These are phyloP conservation scores for Ceuthmochares aereus DNA, from an alignment of 2,113 vertebrate species.

Conservation along the genomic window DNA sequence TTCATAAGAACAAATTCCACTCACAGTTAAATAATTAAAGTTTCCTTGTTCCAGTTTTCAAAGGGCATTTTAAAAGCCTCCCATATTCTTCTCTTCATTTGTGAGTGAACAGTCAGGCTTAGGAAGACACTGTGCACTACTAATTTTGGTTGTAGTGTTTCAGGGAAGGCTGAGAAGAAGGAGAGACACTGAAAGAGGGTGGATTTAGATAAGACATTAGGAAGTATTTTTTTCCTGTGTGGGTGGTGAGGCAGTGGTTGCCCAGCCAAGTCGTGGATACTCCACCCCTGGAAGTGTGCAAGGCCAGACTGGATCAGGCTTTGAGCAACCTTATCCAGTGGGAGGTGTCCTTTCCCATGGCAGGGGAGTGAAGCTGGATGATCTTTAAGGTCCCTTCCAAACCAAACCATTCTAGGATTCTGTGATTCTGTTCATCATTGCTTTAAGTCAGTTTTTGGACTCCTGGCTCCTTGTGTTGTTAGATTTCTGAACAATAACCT, in stretches of 20 bases:
- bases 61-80: neutral
- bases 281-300: too few relatives aligned
- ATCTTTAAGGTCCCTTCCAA: too few relatives aligned
- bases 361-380: too few relatives aligned
- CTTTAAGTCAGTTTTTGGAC: neutral
- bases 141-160: neutral
- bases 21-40: neutral
- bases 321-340: too few relatives aligned
- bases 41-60: neutral
- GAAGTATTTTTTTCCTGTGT: too few relatives aligned
- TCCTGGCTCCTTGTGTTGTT: neutral
- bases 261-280: too few relatives aligned
- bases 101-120: neutral
- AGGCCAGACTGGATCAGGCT: too few relatives aligned
- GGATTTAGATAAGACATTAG: too few relatives aligned
- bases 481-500: neutral
- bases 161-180: neutral
- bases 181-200: neutral
- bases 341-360: too few relatives aligned
- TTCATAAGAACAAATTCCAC: conserved; percentile 13
- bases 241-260: too few relatives aligned
- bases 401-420: too few relatives aligned
- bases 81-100: neutral
- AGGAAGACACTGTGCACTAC: neutral
- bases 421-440: neutral